Conservation (phyloP, 2,888 invertebrate genomes). For the Tiphia femorata region DNA sequence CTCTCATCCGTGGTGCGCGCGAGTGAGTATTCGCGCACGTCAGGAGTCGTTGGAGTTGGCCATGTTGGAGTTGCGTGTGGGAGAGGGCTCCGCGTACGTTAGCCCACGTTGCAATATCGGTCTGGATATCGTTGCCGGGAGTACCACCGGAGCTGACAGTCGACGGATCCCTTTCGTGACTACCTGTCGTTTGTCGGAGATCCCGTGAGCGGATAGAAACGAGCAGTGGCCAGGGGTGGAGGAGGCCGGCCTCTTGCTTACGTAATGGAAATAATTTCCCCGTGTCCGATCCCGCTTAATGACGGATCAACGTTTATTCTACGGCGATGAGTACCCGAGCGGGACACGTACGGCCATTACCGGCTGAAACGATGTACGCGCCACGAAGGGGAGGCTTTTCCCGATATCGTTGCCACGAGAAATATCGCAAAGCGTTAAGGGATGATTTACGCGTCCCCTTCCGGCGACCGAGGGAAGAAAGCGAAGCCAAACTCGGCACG, state of each 20-base stretch:
- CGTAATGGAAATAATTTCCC: constrained; percentile 9
- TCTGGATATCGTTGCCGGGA: constrained; percentile 5
- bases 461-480: too few species aligned
- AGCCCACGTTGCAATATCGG: constrained; percentile 1
- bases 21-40: background rate
- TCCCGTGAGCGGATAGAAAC: constrained; percentile 9
- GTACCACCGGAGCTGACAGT: constrained; percentile 1
- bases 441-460: too few species aligned
- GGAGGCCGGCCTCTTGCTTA: background rate
- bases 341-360: background rate
- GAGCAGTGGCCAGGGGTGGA: background rate
- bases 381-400: too few species aligned
- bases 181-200: constrained; percentile 10
- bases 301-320: background rate
- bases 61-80: too few species aligned
- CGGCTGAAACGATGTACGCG: too few species aligned
- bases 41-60: too few species aligned
- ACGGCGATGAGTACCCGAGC: background rate
- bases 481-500: too few species aligned
- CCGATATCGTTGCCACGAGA: too few species aligned
- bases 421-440: too few species aligned
- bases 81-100: too few species aligned
- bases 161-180: constrained; percentile 22
- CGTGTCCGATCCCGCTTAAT: background rate
- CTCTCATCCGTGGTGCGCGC: background rate